Conservation (phyloP, 2,113 vertebrate species). For the Nettapus auritus region DNA sequence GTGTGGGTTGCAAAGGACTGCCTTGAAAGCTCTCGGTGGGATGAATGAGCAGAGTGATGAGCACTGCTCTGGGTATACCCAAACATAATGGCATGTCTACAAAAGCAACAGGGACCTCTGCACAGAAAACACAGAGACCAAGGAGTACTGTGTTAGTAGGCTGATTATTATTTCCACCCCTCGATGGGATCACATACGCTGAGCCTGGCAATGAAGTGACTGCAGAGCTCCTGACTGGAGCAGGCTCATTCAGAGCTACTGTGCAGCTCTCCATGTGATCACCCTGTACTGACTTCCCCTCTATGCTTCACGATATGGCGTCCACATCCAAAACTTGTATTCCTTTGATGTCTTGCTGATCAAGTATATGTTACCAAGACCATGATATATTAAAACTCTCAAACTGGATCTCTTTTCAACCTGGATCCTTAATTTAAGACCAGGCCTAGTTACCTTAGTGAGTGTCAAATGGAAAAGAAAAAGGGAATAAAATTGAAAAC, state of each 20-base stretch:
- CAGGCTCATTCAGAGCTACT: neutral
- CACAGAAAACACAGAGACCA: neutral
- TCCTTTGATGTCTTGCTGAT: neutral
- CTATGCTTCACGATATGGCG: neutral
- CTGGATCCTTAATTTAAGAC: neutral
- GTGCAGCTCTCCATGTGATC: neutral
- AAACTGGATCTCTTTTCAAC: neutral
- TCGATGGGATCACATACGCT: neutral
- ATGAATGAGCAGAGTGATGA: neutral
- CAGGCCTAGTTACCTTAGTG: neutral
- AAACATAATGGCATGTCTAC: neutral
- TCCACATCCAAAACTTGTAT: neutral
- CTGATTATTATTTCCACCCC: neutral
- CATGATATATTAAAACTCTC: neutral
- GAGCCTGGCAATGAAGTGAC: neutral
- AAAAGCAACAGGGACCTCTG: neutral
- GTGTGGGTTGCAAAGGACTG: neutral
- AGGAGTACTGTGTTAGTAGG: neutral
- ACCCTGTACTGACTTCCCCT: neutral
- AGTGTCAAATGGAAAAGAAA: neutral
- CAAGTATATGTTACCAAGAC: neutral
- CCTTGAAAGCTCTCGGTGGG: neutral
- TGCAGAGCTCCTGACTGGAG: neutral
- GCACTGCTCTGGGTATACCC: neutral
- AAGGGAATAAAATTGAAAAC: neutral